Conservation (phyloP, 2,888 invertebrate species). For the Pherbina coryleti region DNA sequence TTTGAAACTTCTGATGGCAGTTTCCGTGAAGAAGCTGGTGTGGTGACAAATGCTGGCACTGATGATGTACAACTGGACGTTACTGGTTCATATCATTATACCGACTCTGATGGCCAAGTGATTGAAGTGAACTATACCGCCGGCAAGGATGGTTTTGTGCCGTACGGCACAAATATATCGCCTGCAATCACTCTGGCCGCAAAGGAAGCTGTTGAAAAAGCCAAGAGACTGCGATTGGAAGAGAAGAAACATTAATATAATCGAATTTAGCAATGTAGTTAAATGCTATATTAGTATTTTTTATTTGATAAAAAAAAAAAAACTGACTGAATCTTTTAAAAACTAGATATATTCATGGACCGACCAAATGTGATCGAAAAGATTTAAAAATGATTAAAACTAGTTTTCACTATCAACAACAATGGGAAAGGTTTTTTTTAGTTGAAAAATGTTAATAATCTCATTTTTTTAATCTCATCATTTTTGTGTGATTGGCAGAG, state of each 20-base stretch:
- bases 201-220: neutral
- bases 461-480: no score
- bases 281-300: no score
- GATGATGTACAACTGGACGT: slow-evolving; percentile 63
- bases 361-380: neutral
- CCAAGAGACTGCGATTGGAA: neutral
- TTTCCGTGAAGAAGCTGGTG: slow-evolving; percentile 58
- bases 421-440: no score
- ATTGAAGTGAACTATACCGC: slow-evolving; percentile 66
- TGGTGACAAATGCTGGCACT: slow-evolving; percentile 58
- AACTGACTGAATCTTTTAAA: no score
- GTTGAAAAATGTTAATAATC: no score
- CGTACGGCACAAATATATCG: slow-evolving; percentile 62
- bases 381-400: no score
- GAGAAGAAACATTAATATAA: neutral
- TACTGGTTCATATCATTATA: slow-evolving; percentile 64
- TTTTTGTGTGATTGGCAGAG: no score
- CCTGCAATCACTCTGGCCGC: slow-evolving; percentile 52
- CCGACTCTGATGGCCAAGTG: slow-evolving; percentile 61
- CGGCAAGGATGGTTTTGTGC: slow-evolving; percentile 67
- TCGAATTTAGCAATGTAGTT: no score
- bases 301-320: no score
- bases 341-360: no score
- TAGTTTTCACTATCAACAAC: no score
- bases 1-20: slow-evolving; percentile 62